These are phyloP conservation scores for Pandemis corylana DNA, from an alignment of 2,888 invertebrate genomes.

Conservation along the genomic window DNA sequence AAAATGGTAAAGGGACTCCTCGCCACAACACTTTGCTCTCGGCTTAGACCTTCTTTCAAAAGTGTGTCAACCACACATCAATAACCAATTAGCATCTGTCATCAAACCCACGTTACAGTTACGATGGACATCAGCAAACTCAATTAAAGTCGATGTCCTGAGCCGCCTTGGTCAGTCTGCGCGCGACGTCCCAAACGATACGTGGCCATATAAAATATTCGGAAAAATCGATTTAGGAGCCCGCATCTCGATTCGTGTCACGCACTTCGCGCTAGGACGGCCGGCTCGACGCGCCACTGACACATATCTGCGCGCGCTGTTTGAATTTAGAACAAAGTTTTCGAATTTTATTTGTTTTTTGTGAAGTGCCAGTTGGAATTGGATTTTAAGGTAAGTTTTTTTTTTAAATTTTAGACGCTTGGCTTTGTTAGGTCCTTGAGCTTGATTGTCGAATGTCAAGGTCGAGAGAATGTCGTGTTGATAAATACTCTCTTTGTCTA, in stretches of 20 bases:
- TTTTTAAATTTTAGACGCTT: background rate
- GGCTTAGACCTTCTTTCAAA: constrained; percentile 25
- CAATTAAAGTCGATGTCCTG: constrained; percentile 84
- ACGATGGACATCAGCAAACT: constrained; percentile 71
- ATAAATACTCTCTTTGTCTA: constrained; percentile 23
- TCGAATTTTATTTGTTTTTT: constrained; percentile 57
- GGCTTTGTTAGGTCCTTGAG: background rate
- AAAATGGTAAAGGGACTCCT: too few relatives aligned
- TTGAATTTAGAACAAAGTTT: constrained; percentile 76
- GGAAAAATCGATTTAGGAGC: constrained; percentile 67
- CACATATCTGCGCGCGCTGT: constrained; percentile 82
- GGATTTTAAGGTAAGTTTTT: constrained; percentile 33
- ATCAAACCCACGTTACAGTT: constrained; percentile 62
- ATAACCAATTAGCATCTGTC: constrained; percentile 36
- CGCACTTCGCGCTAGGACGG: constrained; percentile 77
- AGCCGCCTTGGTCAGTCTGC: constrained; percentile 72
- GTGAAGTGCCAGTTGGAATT: constrained; percentile 52
- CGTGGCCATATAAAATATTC: constrained; percentile 71
- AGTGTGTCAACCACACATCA: constrained; percentile 25
- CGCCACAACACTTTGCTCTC: background rate
- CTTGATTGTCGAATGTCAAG: constrained; percentile 18
- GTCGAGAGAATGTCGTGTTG: constrained; percentile 5
- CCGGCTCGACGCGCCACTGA: constrained; percentile 81
- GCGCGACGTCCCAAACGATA: constrained; percentile 74
- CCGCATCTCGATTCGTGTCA: constrained; percentile 69